Conservation (phyloP, 2,888 invertebrate species). For the Clitarchus hookeri region DNA sequence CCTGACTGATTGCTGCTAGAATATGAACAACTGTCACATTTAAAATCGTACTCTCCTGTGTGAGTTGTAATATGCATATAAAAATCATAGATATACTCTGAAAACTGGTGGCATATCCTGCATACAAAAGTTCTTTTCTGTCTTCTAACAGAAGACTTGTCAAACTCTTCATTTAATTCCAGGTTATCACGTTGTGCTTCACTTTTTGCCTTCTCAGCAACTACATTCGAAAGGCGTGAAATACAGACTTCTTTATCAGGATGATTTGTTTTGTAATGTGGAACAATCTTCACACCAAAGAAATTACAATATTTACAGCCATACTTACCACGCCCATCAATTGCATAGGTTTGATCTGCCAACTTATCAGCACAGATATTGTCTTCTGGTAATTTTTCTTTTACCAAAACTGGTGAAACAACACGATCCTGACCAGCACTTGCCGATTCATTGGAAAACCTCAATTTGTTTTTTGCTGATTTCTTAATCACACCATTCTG, state of each 20-base stretch:
- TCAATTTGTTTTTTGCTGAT: slow-evolving; percentile 19
- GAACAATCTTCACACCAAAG: slow-evolving; percentile 63
- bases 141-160: not conserved
- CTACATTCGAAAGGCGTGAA: slow-evolving; percentile 58
- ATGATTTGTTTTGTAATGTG: slow-evolving; percentile 69
- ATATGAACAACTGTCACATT: slow-evolving; percentile 64
- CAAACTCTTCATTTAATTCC: not conserved
- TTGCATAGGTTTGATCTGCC: not conserved
- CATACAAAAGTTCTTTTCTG: not conserved
- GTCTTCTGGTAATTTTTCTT: not conserved
- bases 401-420: not conserved
- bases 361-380: not conserved
- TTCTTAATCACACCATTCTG: slow-evolving; percentile 24
- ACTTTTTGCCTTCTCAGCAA: slow-evolving; percentile 61
- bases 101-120: not conserved
- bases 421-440: not conserved
- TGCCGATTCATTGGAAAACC: not conserved
- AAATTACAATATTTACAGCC: slow-evolving; percentile 66
- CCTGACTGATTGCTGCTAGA: not conserved
- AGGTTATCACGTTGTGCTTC: slow-evolving; percentile 49
- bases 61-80: slow-evolving; percentile 76
- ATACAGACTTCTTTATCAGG: slow-evolving; percentile 67
- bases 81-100: slow-evolving; percentile 52
- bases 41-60: slow-evolving; percentile 76
- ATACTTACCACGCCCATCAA: slow-evolving; percentile 51